Evolutionary conservation across 2,888 invertebrate species (phyloP).

Genomic region (Agrochola circellaris): DNA sequence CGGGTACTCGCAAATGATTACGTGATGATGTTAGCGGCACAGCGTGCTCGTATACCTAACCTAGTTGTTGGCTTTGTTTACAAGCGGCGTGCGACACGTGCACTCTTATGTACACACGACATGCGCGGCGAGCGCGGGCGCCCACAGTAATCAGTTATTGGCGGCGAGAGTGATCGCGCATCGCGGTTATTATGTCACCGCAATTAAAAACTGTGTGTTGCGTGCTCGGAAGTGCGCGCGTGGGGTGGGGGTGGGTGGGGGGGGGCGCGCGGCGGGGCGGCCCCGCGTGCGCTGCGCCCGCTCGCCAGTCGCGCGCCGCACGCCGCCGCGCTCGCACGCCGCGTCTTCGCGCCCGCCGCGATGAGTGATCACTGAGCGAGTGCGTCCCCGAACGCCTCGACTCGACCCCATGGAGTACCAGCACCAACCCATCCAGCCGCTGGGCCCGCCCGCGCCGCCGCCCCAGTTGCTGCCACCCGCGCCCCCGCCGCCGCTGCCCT

Average conservation of each 20-base stretch:
- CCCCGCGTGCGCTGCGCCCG: constrained; percentile 70
- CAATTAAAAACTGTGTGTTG: constrained; percentile 79
- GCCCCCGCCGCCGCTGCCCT: constrained; percentile 92
- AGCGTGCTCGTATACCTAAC: constrained; percentile 62
- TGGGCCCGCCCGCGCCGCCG: constrained; percentile 92
- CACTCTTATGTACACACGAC: constrained; percentile 69
- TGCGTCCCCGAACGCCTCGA: constrained; percentile 77
- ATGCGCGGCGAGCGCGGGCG: constrained; percentile 69
- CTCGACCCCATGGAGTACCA: constrained; percentile 87
- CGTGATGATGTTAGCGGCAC: constrained; percentile 58
- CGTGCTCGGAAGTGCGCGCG: constrained; percentile 66
- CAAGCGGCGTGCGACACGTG: constrained; percentile 80
- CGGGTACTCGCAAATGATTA: constrained; percentile 53
- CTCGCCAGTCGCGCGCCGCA: constrained; percentile 78
- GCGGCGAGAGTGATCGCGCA: constrained; percentile 80
- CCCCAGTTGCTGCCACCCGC: constrained; percentile 91
- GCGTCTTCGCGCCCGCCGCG: constrained; percentile 80
- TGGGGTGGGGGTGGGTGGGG: constrained; percentile 47
- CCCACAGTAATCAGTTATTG: constrained; percentile 74
- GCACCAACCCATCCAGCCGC: constrained; percentile 89
- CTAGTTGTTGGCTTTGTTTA: constrained; percentile 78
- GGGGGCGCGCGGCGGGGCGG: constrained; percentile 64
- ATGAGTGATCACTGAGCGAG: constrained; percentile 85
- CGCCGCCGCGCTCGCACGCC: constrained; percentile 78
- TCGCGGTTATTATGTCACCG: constrained; percentile 80